Evolutionary conservation across 2,797 vertebrate genomes (phyloP).

Genomic region (Chaetodon trifasciatus): DNA sequence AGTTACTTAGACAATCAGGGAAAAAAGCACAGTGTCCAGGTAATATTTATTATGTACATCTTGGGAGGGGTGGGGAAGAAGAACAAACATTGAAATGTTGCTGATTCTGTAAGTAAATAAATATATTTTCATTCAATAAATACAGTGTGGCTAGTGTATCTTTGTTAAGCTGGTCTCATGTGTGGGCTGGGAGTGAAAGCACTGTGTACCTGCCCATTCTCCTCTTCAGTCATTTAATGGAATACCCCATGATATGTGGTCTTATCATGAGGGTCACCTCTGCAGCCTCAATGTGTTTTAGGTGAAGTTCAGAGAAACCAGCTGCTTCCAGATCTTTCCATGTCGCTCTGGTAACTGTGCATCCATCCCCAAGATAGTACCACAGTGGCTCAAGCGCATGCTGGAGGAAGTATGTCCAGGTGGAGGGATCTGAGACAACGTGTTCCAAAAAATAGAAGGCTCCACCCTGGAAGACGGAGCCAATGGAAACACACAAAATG

Average conservation of each 20-base stretch:
- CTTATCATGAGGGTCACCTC: conserved; percentile 74
- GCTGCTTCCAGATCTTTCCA: conserved; percentile 88
- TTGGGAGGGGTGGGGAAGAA: conserved; percentile 64
- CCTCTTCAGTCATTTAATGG: conserved; percentile 80
- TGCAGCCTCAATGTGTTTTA: conserved; percentile 78
- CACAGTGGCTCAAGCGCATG: conserved; percentile 87
- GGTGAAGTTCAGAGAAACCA: conserved; percentile 86
- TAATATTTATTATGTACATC: conserved; percentile 85
- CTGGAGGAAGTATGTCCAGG: conserved; percentile 88
- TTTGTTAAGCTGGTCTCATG: conserved; percentile 1
- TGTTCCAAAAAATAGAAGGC: conserved; percentile 87
- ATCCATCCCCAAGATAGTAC: conserved; percentile 88
- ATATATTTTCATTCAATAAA: conserved; percentile 85
- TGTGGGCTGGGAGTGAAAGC: not conserved
- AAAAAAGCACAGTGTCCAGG: conserved; percentile 80
- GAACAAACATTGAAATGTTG: conserved; percentile 78
- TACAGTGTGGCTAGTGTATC: conserved; percentile 24
- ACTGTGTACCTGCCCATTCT: not conserved
- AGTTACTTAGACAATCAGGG: conserved; percentile 86
- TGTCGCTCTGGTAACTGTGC: conserved; percentile 84
- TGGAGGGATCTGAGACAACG: conserved; percentile 78
- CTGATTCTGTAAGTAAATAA: conserved; percentile 86
- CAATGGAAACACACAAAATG: not conserved
- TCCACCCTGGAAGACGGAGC: conserved; percentile 79
- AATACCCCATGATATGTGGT: conserved; percentile 88